These are phyloP conservation scores for Hypsibius dujardini DNA, from an alignment of 1,140 invertebrate species.

Conservation along the genomic window DNA sequence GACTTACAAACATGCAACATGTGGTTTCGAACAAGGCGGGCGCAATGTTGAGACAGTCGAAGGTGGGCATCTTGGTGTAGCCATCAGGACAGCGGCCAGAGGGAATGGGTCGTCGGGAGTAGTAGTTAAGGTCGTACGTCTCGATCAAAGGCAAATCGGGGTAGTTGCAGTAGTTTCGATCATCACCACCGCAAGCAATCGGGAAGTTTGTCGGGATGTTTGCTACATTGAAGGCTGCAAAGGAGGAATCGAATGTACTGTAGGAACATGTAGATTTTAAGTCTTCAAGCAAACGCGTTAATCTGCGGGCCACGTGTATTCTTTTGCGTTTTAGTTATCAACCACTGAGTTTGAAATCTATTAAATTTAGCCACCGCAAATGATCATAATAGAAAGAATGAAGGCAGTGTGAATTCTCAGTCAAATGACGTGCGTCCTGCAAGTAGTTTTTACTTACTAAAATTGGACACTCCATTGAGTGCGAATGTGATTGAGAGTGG, in stretches of 20 bases:
- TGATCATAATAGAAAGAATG: no score
- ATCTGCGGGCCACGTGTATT: no score
- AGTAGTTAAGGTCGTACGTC: conserved; percentile 16
- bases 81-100: conserved; percentile 12
- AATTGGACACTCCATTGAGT: background rate
- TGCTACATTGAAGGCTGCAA: background rate
- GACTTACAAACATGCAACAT: conserved; percentile 8
- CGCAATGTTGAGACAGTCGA: conserved; percentile 16
- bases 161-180: conserved; percentile 15
- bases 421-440: no score
- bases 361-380: no score
- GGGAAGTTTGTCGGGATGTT: background rate
- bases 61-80: conserved; percentile 15
- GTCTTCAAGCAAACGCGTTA: no score
- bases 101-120: conserved; percentile 4
- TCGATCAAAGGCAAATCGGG: conserved; percentile 14
- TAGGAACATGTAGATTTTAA: no score
- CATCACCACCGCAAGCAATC: conserved; percentile 8
- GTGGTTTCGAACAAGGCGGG: conserved; percentile 17
- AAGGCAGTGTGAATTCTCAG: no score
- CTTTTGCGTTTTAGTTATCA: no score
- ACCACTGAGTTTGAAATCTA: no score
- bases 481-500: background rate
- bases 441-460: background rate
- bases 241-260: background rate